phyloP scores from a whole-genome alignment of 2,113 vertebrate species.

The Hippopotamus amphibius region DNA sequence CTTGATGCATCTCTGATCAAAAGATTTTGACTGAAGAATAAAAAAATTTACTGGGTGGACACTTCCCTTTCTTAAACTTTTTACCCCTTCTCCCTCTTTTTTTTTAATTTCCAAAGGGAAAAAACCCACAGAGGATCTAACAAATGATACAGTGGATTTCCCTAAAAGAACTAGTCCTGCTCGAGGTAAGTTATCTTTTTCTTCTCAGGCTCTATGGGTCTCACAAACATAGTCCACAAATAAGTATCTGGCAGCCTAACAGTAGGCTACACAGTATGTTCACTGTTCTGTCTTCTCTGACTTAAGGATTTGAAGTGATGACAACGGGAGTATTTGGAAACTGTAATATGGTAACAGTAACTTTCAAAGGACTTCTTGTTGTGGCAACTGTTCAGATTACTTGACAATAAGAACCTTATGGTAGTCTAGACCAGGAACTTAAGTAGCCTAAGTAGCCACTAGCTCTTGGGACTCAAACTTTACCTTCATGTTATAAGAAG shows the following conservation, averaged over 20 bases:
- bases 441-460: neutral
- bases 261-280: neutral
- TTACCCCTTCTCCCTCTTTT: neutral
- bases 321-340: neutral
- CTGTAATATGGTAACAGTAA: neutral
- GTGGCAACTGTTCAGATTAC: neutral
- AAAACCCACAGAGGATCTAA: constrained; percentile 91
- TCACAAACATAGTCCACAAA: neutral
- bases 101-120: constrained; percentile 87
- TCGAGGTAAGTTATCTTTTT: constrained; percentile 89
- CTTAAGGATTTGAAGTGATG: neutral
- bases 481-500: neutral
- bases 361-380: neutral
- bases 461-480: neutral
- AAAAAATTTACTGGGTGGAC: neutral
- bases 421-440: neutral
- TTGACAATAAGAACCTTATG: neutral
- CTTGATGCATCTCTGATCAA: constrained; percentile 62
- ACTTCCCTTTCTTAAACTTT: constrained; percentile 39
- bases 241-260: neutral
- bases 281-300: neutral
- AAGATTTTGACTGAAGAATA: constrained; percentile 3
- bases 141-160: constrained; percentile 92
- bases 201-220: neutral
- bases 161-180: constrained; percentile 95